phyloP scores from a whole-genome alignment of 2,113 vertebrate genomes.

The Micronycteris hirsuta region DNA sequence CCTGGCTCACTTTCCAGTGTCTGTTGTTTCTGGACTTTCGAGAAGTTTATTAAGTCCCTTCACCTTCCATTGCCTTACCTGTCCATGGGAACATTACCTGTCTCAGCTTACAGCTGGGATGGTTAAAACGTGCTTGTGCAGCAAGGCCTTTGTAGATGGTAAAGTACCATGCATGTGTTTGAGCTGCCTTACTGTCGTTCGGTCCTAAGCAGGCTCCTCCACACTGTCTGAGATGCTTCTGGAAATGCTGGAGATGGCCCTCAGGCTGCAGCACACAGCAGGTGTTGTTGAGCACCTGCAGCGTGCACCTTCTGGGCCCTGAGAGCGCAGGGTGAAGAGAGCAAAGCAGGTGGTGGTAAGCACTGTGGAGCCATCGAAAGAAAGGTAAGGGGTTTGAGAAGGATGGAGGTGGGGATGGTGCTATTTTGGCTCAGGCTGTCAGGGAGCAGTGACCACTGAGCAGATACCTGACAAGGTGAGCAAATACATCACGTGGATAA shows the following conservation, averaged over 20 bases:
- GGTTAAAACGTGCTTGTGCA: background rate
- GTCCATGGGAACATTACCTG: background rate
- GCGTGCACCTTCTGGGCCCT: background rate
- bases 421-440: background rate
- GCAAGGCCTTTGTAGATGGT: background rate
- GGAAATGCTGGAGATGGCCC: background rate
- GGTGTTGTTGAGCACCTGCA: background rate
- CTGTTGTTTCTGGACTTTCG: background rate
- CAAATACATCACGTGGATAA: background rate
- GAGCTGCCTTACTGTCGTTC: background rate
- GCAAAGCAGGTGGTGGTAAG: background rate
- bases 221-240: no score
- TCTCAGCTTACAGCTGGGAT: background rate
- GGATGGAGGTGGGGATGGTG: background rate
- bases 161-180: background rate
- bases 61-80: background rate
- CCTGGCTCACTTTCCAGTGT: background rate
- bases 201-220: background rate
- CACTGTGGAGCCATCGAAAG: background rate
- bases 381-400: background rate
- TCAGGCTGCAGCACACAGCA: rapidly evolving
- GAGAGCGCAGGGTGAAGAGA: background rate
- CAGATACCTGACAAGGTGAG: background rate
- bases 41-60: background rate
- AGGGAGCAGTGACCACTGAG: background rate